Evolutionary conservation across 2,888 invertebrate genomes (phyloP), one percentile per base, ranked within the genome.

Genomic region (Byasa hedistus): DNA sequence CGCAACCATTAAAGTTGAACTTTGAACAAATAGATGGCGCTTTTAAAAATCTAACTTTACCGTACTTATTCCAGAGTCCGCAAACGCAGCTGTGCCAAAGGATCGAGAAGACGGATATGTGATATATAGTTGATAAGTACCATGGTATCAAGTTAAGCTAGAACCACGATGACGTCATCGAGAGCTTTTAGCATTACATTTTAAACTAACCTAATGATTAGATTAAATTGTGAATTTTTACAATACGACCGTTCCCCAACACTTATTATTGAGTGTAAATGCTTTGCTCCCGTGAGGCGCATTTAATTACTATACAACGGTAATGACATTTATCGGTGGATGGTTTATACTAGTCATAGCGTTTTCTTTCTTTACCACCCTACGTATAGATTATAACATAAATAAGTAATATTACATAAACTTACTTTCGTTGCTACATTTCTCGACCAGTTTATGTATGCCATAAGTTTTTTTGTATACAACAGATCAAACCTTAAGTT

Each of bases 71-170:
- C 17, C n/a, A 39, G 65, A 36, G 39, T 36, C 61, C 56, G 27
- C 61, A 61, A 36, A n/a, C 24, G 23, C 65, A 61, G 17, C 32
- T 52, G 24, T 36, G 48, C 32, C 36, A 65, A n/a, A 57, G 57
- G 27, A 24, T 36, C 36, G 66, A 66, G 12, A 66, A 66, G 54
- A 57, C 61, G 23, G 61, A 61, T 17, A 61, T 44, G 57, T 61
- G 59, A 59, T 21, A n/a, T 21, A 4, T 12, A 4, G 8, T 23
- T 3, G 15, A 44, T 4, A 23, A 61, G 36, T 57, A 19, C 19
- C 52, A 21, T 24, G 22, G 23, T 39, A 54, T 55, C 32, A 39
- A 8, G 7, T n/a, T 19, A 27, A 57, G 65, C 61, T 65, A 51
- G 32, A 48, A 48, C 56, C n/a, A 52, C 61, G 65, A 57, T 65